These are phyloP conservation scores for Channallabes apus DNA, from an alignment of 2,797 vertebrate species.

Conservation along the genomic window DNA sequence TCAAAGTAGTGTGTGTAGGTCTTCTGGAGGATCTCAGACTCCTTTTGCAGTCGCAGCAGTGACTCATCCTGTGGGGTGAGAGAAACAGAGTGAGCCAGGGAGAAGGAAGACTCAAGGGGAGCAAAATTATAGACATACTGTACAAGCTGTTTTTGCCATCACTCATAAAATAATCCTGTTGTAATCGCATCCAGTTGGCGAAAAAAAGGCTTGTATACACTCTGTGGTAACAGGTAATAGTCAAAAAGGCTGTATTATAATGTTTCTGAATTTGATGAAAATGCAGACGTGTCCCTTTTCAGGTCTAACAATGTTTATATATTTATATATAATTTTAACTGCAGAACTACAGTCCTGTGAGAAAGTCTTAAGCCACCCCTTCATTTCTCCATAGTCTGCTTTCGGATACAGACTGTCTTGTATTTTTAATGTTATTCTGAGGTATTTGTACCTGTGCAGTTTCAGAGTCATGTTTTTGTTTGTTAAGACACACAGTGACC, in stretches of 20 bases:
- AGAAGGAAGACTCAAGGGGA: background rate
- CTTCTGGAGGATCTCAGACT: conserved; percentile 97
- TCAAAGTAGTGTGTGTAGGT: conserved; percentile 98
- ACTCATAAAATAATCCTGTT: background rate
- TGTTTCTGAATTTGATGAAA: background rate
- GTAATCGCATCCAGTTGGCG: background rate
- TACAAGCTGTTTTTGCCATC: background rate
- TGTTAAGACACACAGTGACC: no score
- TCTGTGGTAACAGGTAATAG: background rate
- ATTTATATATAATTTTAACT: no score
- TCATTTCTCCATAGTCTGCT: no score
- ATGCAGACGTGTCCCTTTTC: background rate
- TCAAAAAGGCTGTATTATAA: background rate
- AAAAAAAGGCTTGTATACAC: background rate
- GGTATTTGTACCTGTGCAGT: no score
- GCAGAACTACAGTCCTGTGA: no score
- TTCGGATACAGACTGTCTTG: no score
- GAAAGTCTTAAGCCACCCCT: no score
- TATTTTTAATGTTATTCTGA: no score
- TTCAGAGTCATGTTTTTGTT: no score
- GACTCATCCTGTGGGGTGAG: conserved; percentile 86
- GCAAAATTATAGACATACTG: background rate
- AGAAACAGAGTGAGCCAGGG: conserved; percentile 24
- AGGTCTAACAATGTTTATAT: background rate
- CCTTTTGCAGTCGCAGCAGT: conserved; percentile 97